These are phyloP conservation scores for Diloba caeruleocephala DNA, from an alignment of 2,888 invertebrate species.

Conservation along the genomic window DNA sequence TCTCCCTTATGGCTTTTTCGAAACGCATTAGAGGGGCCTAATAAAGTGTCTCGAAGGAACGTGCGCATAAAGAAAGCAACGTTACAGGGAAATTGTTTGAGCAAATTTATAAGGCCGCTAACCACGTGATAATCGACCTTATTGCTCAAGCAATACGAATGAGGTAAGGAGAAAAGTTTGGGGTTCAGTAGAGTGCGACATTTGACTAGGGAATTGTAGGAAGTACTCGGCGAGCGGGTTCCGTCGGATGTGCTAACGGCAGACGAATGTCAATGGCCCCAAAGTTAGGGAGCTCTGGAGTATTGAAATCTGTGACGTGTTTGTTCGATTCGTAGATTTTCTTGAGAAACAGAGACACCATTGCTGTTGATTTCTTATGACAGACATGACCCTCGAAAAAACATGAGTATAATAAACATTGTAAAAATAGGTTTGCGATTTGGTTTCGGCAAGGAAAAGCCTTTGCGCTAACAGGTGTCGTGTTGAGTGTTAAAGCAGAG, in stretches of 20 bases:
- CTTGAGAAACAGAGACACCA: no score
- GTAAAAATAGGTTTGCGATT: no score
- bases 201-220: constrained; percentile 65
- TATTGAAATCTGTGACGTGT: constrained; percentile 31
- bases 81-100: constrained; percentile 57
- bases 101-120: constrained; percentile 5
- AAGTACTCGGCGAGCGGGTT: constrained; percentile 61
- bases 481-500: no score
- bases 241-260: constrained; percentile 69
- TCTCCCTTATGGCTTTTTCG: constrained; percentile 54
- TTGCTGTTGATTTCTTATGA: no score
- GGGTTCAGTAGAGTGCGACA: constrained; percentile 56
- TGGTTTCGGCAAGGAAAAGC: no score
- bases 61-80: constrained; percentile 62
- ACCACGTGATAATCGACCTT: constrained; percentile 22
- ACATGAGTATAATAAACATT: no score
- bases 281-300: constrained; percentile 43
- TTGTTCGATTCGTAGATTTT: constrained; percentile 2
- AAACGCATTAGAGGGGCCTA: constrained; percentile 65
- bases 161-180: constrained; percentile 1
- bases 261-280: constrained; percentile 35
- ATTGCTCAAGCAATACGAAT: background rate
- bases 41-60: constrained; percentile 62
- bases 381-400: no score
- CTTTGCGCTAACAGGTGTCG: no score